Conservation (phyloP, 2,797 vertebrate genomes). For the Alosa sapidissima region DNA sequence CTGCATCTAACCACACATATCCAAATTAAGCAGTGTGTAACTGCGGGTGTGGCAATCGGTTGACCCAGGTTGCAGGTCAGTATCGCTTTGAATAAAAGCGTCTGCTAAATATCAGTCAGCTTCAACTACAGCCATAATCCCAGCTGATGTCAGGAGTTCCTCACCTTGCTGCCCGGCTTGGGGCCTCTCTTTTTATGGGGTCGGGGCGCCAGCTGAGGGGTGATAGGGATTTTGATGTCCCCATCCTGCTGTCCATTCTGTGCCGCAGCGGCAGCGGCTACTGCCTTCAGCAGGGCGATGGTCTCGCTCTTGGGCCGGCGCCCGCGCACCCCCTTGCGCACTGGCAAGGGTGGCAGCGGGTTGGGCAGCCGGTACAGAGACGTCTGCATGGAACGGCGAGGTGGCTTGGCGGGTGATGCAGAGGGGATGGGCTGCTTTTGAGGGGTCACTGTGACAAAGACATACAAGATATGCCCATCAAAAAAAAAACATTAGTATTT, state of each 20-base stretch:
- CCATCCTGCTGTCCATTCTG: constrained; percentile 69
- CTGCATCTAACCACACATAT: too few relatives aligned
- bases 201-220: constrained; percentile 66
- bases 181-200: constrained; percentile 83
- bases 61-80: too few relatives aligned
- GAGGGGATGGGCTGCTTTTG: constrained; percentile 79
- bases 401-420: constrained; percentile 81
- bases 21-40: too few relatives aligned
- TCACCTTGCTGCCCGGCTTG: constrained; percentile 90
- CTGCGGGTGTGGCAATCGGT: too few relatives aligned
- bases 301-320: constrained; percentile 80
- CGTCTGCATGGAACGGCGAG: constrained; percentile 81
- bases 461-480: constrained; percentile 12
- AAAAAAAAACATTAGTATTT: not conserved
- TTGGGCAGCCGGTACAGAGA: constrained; percentile 76
- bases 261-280: constrained; percentile 66
- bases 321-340: constrained; percentile 81
- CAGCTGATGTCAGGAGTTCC: not conserved
- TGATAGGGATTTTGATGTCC: constrained; percentile 62
- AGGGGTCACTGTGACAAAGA: constrained; percentile 76
- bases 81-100: too few relatives aligned
- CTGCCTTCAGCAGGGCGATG: constrained; percentile 77
- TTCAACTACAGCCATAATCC: too few relatives aligned
- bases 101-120: too few relatives aligned
- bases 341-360: constrained; percentile 73